Evolutionary conservation across 2,888 invertebrate genomes (phyloP).

Genomic region (Lithodes maja): DNA sequence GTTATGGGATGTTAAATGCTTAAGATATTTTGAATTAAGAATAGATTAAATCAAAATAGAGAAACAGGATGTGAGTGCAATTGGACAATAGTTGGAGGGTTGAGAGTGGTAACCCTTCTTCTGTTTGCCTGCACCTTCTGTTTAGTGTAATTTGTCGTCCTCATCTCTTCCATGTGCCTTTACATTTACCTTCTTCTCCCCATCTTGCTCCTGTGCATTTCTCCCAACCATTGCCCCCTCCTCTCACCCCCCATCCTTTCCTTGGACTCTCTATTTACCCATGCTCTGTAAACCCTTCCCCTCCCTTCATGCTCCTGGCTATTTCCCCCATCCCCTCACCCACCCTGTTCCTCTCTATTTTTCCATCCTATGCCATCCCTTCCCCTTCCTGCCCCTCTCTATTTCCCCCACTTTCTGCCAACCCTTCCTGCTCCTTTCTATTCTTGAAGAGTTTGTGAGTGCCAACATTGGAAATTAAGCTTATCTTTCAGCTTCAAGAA

Average conservation of each 20-base stretch:
- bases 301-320: background rate
- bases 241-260: background rate
- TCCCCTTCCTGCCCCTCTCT: background rate
- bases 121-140: too few relatives aligned
- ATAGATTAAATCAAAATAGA: too few relatives aligned
- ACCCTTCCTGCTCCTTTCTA: background rate
- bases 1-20: too few relatives aligned
- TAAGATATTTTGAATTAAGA: too few relatives aligned
- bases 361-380: background rate
- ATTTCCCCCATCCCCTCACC: background rate
- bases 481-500: too few relatives aligned
- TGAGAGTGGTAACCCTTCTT: too few relatives aligned
- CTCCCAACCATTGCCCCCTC: background rate
- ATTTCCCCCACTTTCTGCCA: background rate
- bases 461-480: too few relatives aligned
- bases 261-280: background rate
- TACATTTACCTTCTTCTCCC: background rate
- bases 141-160: background rate
- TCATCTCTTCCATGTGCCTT: background rate
- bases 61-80: too few relatives aligned
- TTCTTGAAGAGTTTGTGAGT: background rate
- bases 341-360: background rate
- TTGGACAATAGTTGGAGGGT: too few relatives aligned
- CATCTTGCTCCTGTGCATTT: background rate
- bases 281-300: background rate